Conservation (phyloP, 2,113 vertebrate genomes). For the Pollachius pollachius region DNA sequence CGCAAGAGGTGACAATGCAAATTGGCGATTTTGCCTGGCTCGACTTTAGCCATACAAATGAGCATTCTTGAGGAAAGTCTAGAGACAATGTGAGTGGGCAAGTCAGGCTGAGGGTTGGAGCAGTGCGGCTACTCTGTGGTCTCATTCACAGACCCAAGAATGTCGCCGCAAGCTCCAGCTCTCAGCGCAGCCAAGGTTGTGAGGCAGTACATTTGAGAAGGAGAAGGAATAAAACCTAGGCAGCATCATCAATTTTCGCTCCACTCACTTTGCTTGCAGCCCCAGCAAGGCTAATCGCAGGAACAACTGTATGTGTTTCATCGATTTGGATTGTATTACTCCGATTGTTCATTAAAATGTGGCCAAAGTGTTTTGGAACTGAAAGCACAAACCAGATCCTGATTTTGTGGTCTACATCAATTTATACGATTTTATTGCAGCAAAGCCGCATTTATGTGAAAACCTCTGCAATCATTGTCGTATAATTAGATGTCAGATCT, state of each 20-base stretch:
- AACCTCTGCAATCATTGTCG: too few relatives aligned
- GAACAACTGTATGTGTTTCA: slow-evolving; percentile 59
- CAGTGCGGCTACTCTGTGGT: slow-evolving; percentile 66
- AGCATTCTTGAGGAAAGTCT: slow-evolving; percentile 71
- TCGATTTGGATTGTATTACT: slow-evolving; percentile 42
- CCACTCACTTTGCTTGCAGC: slow-evolving; percentile 51
- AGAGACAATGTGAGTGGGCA: slow-evolving; percentile 65
- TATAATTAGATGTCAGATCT: too few relatives aligned
- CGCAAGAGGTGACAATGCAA: slow-evolving; percentile 66
- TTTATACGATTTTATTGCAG: too few relatives aligned
- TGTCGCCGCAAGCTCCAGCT: slow-evolving; percentile 63
- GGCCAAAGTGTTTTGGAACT: not conserved
- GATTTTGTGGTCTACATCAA: too few relatives aligned
- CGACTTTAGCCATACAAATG: slow-evolving; percentile 58
- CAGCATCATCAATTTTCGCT: slow-evolving; percentile 69
- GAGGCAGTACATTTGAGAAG: slow-evolving; percentile 54
- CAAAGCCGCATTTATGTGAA: too few relatives aligned
- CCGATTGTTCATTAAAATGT: slow-evolving; percentile 36
- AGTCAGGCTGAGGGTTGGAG: slow-evolving; percentile 51
- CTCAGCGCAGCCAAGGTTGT: slow-evolving; percentile 54
- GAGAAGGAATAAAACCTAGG: slow-evolving; percentile 23
- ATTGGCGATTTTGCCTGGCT: slow-evolving; percentile 57
- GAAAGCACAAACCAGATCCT: too few relatives aligned
- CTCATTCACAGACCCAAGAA: slow-evolving; percentile 69
- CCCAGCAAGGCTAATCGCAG: slow-evolving; percentile 50